Base-by-base conservation (phyloP, 2,888 invertebrate genomes). In the Tinea pellionella region DNA sequence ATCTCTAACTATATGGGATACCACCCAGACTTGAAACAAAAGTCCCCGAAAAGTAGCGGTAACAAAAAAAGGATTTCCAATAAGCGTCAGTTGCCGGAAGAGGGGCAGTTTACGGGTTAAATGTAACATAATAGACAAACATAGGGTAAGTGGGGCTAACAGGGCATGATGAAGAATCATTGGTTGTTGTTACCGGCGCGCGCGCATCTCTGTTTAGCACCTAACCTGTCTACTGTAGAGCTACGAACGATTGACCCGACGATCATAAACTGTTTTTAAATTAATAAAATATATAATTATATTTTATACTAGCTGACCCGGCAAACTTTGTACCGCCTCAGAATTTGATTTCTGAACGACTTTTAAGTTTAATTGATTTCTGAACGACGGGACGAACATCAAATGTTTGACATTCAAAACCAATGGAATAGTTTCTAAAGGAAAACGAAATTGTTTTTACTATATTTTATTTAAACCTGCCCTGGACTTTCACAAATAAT, bases 91-190 rank as follows among this genome's bases (percentile, higher is more conserved):
- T 15, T 32, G 70, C 74, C 83, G 84, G 85, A 83, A 83, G 77
- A 78, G 74, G 77, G 65, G 75, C 74, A 24, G 24, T 79, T 81
- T 76, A 75, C 73, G 72, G 80, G 80, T 75, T 68, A 75, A 80
- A 79, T 70, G 76, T 83, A 84, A 84, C 71, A 69, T 69, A 69
- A 70, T 77, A 69, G 73, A 76, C 74, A 81, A 85, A 86, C 66
- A 83, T 12, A 37, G 78, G 79, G 74, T 77, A 78, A 78, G 78
- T 79, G 76, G 72, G 75, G 64, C 76, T 80, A 80, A 80, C 78
- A 71, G 75, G 75, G 66, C 70, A 71, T 72, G 66, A 69, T 69
- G 72, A 68, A 70, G 71, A 71, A 66, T 61, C 66, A 63, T 47
- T 30, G 64, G 59, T 61, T 62, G 59, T 29, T 59, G 57, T 29